Percentiles rank a stretch among this genome's conserved stretches.
phyloP scores from a whole-genome alignment of 2,888 invertebrate genomes.

The Pilophorus perplexus region DNA sequence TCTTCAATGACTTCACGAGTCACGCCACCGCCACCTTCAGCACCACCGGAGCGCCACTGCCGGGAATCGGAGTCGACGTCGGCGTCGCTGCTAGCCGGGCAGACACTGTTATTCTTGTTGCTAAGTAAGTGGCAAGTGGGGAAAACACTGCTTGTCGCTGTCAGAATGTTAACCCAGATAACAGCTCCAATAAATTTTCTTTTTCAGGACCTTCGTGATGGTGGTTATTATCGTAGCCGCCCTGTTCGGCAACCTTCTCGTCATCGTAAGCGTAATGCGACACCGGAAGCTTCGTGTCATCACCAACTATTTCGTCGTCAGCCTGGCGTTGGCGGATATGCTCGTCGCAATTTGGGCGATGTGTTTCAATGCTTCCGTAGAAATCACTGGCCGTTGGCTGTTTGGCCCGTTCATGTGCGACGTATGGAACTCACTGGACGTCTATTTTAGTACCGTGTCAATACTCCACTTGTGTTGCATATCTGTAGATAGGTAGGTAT shows the following conservation, averaged over 20 bases:
- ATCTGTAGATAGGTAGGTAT: slow-evolving; percentile 63
- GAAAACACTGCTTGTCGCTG: too few species aligned
- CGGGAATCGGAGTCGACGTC: too few species aligned
- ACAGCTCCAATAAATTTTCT: slow-evolving; percentile 53
- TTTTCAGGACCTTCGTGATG: slow-evolving; percentile 63
- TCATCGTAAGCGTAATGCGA: slow-evolving; percentile 83
- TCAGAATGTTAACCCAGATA: too few species aligned
- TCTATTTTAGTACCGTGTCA: slow-evolving; percentile 90
- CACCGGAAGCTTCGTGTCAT: slow-evolving; percentile 74
- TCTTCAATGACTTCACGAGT: too few species aligned
- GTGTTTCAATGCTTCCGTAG: slow-evolving; percentile 90
- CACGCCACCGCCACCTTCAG: slow-evolving; percentile 14
- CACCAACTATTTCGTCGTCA: slow-evolving; percentile 85
- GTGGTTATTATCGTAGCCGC: slow-evolving; percentile 57
- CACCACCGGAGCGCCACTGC: slow-evolving; percentile 12
- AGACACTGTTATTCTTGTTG: too few species aligned
- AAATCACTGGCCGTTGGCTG: slow-evolving; percentile 79
- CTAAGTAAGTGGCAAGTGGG: too few species aligned
- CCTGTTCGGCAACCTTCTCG: slow-evolving; percentile 60
- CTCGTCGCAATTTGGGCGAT: slow-evolving; percentile 90
- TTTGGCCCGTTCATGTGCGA: slow-evolving; percentile 92
- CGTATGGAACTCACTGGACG: slow-evolving; percentile 94
- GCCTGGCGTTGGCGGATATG: slow-evolving; percentile 90
- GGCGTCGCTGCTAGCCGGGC: too few species aligned
- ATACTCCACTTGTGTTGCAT: slow-evolving; percentile 93